Base-by-base conservation (phyloP, 2,888 invertebrate species). In the Enchytraeus crypticus region DNA sequence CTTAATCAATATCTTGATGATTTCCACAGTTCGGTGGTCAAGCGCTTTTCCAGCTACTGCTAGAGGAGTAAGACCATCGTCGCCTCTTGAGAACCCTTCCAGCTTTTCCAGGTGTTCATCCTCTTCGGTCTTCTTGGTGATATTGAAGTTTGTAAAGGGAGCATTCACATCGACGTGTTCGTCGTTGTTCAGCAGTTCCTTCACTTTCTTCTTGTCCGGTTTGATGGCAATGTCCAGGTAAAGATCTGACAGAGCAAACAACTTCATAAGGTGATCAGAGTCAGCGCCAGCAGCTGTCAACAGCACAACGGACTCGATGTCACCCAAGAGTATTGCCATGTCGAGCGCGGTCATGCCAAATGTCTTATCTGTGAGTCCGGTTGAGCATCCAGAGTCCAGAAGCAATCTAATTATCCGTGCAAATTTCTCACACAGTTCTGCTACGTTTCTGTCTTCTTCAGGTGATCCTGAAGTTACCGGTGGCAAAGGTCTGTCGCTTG, bases 291-390 rank as follows among this genome's bases (percentile, higher is more conserved):
- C 57, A 43, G 63, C 53, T 14, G 61, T 57, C 30, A 69, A 58
- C 45, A 65, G 53, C 2, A 65, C 68, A 27, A 63, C 51, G 21
- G 66, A 67, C 51, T 69, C 68, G 5, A 69, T 61, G 47, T 69
- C 68, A 3, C 68, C 69, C 45, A 67, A 64, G 38, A 69, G 60
- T n/a, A 69, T 65, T 43, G 69, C 68, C 57, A 69, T 64, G 57
- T 69, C 69, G 3, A 69, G 66, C 2, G 69, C 65, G 11, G 68
- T 69, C 66, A 69, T 62, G 21, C 67, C 66, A 33, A 65, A 69
- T 11, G 68, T 64, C 51, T 66, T 59, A 45, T 69, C 69, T 3
- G 59, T 57, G n/a, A 47, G 27, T 49, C 67, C 64, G 1, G 66
- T 59, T 18, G 62, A 56, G 57, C 67, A 67, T 4, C 66, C 64